phyloP scores from a whole-genome alignment of 2,113 vertebrate species.

The Psilopsiagon aymara region DNA sequence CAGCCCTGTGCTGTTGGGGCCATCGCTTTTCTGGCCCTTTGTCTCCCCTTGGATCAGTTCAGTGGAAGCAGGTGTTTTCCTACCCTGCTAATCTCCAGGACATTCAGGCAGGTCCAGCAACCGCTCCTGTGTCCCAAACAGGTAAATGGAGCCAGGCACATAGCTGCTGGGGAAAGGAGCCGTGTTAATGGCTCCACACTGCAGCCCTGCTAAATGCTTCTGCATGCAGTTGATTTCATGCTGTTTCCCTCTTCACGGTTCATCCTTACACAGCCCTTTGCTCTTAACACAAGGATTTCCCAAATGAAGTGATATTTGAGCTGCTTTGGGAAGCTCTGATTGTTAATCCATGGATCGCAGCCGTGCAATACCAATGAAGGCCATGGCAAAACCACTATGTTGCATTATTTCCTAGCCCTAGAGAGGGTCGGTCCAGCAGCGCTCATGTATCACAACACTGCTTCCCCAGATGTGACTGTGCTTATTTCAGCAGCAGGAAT shows the following conservation, averaged over 20 bases:
- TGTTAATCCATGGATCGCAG: neutral
- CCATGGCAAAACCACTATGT: accelerated
- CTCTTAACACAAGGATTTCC: neutral
- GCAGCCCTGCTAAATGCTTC: neutral
- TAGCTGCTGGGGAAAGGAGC: neutral
- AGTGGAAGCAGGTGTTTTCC: slow-evolving; percentile 55
- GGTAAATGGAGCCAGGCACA: neutral
- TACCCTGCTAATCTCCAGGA: neutral
- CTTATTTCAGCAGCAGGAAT: neutral
- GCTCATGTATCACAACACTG: accelerated
- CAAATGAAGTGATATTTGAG: neutral
- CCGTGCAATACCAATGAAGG: neutral
- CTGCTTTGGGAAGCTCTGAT: neutral
- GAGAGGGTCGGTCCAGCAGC: neutral
- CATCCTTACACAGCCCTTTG: neutral
- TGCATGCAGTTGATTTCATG: accelerated
- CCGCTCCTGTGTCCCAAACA: neutral
- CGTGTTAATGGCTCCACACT: accelerated
- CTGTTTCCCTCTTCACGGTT: neutral
- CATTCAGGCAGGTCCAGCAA: slow-evolving; percentile 14
- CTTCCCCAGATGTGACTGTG: neutral
- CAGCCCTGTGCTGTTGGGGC: neutral
- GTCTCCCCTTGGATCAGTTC: neutral
- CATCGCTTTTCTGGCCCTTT: neutral
- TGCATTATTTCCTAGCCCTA: neutral